A percentile compares a stretch with the other conserved stretches of the same genome.
phyloP scores from a whole-genome alignment of 2,797 vertebrate species.

The Coranthus polyacanthus region DNA sequence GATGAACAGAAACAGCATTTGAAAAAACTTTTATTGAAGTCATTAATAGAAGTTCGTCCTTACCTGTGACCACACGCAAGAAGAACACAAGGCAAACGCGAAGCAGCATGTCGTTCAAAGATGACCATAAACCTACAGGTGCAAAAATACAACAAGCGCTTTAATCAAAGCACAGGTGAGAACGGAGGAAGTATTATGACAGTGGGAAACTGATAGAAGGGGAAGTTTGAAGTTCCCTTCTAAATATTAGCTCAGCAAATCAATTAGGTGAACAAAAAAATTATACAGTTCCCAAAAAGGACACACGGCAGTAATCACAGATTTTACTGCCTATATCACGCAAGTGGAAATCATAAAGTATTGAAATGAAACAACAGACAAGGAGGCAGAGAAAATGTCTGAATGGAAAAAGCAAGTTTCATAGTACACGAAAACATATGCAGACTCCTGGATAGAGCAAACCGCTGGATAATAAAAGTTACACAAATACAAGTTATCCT shows the following conservation, averaged over 20 bases:
- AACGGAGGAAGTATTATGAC: slow-evolving; percentile 50
- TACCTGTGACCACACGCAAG: slow-evolving; percentile 51
- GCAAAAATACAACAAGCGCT: background rate
- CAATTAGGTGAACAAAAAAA: background rate
- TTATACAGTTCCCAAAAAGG: background rate
- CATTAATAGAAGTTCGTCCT: slow-evolving; percentile 5
- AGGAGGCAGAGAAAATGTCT: too few relatives aligned
- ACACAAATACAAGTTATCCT: slow-evolving; percentile 3
- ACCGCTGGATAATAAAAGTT: background rate
- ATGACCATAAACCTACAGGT: slow-evolving; percentile 11
- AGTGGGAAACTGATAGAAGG: slow-evolving; percentile 19
- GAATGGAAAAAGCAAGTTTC: too few relatives aligned
- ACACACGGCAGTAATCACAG: background rate
- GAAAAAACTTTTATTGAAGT: background rate
- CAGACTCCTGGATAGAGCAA: too few relatives aligned
- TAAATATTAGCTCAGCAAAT: slow-evolving; percentile 1
- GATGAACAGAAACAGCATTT: background rate
- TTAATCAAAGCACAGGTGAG: slow-evolving; percentile 33
- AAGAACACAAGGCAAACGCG: slow-evolving; percentile 8
- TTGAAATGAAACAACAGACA: too few relatives aligned
- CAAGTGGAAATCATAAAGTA: background rate
- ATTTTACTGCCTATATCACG: too few relatives aligned
- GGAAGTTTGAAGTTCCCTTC: slow-evolving; percentile 70
- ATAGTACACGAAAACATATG: too few relatives aligned
- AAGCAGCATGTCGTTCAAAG: too few relatives aligned